Base-by-base conservation (phyloP, 1,140 invertebrate species). In the Lutraria rhynchaena region DNA sequence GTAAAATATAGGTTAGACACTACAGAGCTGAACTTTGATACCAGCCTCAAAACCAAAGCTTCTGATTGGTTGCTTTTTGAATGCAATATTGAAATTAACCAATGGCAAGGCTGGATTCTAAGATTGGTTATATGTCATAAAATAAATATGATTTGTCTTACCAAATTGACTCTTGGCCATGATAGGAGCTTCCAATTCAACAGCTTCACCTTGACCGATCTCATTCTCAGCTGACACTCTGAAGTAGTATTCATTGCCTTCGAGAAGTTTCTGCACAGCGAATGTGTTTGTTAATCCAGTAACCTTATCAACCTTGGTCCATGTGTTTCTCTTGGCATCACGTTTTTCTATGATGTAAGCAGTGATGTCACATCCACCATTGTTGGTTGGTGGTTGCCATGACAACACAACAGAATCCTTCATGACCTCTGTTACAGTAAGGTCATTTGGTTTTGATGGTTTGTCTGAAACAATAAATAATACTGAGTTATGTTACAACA, bases 311-410 rank as follows among this genome's bases (percentile, higher is more conserved):
- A 90, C 91, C 96, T 96, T 88, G 96, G 96, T 95, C 98, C 98
- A 99, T 58, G 97, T 95, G 94, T 97, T 95, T 85, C 96, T 97
- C 84, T 98, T 97, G 78, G 96, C 95, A 88, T 99, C 98, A 95
- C 97, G 96, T 93, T 99, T 99, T 92, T 99, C 98, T 29, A 99
- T 95, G 44, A 95, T 95, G 87, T 98, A 98, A 86, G 95, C 95
- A 0, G 94, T 95, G 60, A 98, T 93, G 67, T 96, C 95, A 70
- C 95, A 91, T 51, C 96, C 96, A 73, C 97, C 96, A 88, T 97
- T 95, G 86, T 96, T 95, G 3, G 94, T 87, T 3, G 97, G 96
- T 57, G 96, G 95, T 88, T 95, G 95, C 97, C 97, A 98, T 92
- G 95, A 86, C 61, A 92, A 82, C 94, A 65, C 84, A n/a, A 89